These are phyloP conservation scores for Aythya baeri DNA, from an alignment of 2,113 vertebrate genomes.

Conservation along the genomic window DNA sequence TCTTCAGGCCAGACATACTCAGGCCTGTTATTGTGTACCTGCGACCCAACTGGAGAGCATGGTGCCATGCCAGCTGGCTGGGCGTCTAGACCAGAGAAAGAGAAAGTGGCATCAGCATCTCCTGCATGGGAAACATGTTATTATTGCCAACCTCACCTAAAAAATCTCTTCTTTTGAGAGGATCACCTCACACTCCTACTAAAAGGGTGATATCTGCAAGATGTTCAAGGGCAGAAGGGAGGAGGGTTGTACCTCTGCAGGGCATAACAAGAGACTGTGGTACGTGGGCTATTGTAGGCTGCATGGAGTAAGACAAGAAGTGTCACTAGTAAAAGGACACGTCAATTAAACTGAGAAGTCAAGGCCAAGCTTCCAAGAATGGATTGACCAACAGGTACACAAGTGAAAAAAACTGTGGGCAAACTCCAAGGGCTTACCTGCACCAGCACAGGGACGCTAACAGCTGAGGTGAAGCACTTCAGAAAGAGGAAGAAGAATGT, in stretches of 20 bases:
- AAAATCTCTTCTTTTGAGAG: not conserved
- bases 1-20: conserved; percentile 74
- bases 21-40: conserved; percentile 79
- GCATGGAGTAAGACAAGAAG: not conserved
- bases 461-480: conserved; percentile 48
- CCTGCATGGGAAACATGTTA: not conserved
- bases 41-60: conserved; percentile 72
- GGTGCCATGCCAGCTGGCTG: conserved; percentile 78
- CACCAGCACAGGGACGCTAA: conserved; percentile 78
- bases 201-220: not conserved
- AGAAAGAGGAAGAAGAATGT: conserved; percentile 84
- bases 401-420: not conserved
- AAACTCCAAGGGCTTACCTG: conserved; percentile 71
- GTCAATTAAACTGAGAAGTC: not conserved
- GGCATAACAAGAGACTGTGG: not conserved
- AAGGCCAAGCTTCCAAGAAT: not conserved
- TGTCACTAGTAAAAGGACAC: not conserved
- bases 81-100: conserved; percentile 70
- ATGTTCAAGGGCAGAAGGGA: not conserved
- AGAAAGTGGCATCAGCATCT: not conserved
- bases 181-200: not conserved
- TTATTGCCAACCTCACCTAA: rapidly evolving
- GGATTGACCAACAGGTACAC: not conserved
- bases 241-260: not conserved
- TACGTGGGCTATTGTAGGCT: not conserved